Percentiles rank a stretch among this genome's conserved stretches.
These are phyloP conservation scores for Bombus consobrinus DNA, from an alignment of 1,140 invertebrate genomes.

Conservation along the genomic window DNA sequence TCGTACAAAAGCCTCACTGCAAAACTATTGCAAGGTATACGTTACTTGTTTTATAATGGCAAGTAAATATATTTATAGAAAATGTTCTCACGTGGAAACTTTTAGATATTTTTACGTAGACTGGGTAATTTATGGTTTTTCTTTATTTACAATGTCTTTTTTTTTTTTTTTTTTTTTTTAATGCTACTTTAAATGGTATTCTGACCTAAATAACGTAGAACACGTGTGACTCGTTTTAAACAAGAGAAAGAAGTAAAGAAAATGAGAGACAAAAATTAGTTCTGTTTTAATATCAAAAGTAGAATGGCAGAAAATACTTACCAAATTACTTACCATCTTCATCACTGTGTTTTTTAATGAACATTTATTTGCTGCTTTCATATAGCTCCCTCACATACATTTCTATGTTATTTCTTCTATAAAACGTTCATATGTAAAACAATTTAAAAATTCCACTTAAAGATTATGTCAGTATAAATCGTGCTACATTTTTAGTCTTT, in stretches of 20 bases:
- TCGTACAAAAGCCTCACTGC: background rate
- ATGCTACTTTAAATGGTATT: too few relatives aligned
- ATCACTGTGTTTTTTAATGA: too few relatives aligned
- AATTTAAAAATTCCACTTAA: background rate
- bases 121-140: background rate
- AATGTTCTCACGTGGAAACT: background rate
- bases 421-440: background rate
- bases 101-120: background rate
- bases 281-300: background rate
- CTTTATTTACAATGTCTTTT: background rate
- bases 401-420: background rate
- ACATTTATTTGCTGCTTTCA: background rate
- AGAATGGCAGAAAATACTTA: too few relatives aligned
- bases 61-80: background rate
- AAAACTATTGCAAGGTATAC: background rate
- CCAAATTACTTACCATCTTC: too few relatives aligned
- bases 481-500: background rate
- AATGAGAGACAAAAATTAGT: background rate
- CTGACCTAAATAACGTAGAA: too few relatives aligned
- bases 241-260: too few relatives aligned
- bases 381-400: background rate
- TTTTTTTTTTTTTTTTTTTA: too few relatives aligned
- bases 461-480: background rate
- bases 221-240: too few relatives aligned
- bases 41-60: background rate